Base-by-base conservation (phyloP, 2,797 vertebrate genomes). In the Urophycis tenuis region DNA sequence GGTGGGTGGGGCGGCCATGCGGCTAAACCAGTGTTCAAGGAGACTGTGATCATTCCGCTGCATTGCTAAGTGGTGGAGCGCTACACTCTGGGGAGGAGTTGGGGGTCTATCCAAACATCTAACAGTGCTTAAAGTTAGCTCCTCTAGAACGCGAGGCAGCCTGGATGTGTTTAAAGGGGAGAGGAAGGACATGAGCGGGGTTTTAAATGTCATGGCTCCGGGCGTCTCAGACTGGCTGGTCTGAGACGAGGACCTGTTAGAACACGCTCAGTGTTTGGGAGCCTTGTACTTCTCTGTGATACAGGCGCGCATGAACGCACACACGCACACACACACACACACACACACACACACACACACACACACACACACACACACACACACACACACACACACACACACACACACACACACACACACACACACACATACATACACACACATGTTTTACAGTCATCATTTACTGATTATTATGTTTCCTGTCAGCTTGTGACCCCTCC, bases 401-500 rank as follows among this genome's bases (percentile, higher is more conserved):
- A 35, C 71, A 35, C 71, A 72, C 71, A 72, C 71, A 35, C 71
- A 72, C 71, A 72, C 71, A 72, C 71, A 72, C 32, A 73, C 34
- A 73, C 34, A 30, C 72, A 73, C n/a, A 30, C 73, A 74, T 25
- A 31, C n/a, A 35, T 17, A 72, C 71, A 72, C 32, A 72, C 70
- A 33, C 70, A 71, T 5, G 33, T 19, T 19, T 32, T 71, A 34
- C 70, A 71, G 29, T 34, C 31, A 33, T 32, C 34, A 34, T 71
- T 32, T 15, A 71, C 31, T 71, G 15, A 73, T 39, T 39, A 35
- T 22, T 35, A 72, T 72, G 32, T 72, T 29, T 67, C 60, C 69
- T 71, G 29, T 71, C 90, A 99, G 97, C 93, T 41, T 98, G 97
- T 77, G 94, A 95, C 72, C 80, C 85, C 3, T 95, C 92, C 77